These are phyloP conservation scores for Muschampia plurimacula DNA, from an alignment of 2,888 invertebrate species.

Conservation along the genomic window DNA sequence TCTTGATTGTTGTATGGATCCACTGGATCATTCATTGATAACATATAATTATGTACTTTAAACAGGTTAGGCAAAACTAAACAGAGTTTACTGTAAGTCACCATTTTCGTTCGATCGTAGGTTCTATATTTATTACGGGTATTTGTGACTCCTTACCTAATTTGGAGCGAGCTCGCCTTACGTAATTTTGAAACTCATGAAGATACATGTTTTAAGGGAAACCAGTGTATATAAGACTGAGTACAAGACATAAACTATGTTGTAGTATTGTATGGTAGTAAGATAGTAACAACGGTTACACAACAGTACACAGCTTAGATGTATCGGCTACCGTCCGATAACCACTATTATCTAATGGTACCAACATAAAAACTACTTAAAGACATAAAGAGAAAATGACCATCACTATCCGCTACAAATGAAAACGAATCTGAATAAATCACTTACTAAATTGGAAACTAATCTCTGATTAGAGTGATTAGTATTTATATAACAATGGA, in stretches of 20 bases:
- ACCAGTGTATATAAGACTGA: too few relatives aligned
- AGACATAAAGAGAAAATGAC: constrained; percentile 30
- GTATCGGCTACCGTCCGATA: constrained; percentile 54
- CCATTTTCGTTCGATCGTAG: too few relatives aligned
- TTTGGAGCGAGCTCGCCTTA: background rate
- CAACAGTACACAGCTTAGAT: constrained; percentile 48
- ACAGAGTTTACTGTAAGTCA: too few relatives aligned
- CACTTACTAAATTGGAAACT: constrained; percentile 19
- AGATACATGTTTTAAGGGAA: background rate
- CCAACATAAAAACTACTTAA: constrained; percentile 39
- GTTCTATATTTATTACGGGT: too few relatives aligned
- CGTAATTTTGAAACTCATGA: background rate
- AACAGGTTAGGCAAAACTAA: too few relatives aligned
- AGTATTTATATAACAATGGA: constrained; percentile 20
- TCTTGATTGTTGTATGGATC: too few relatives aligned
- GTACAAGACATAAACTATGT: constrained; percentile 5
- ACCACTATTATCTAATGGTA: constrained; percentile 56
- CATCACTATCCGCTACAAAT: constrained; percentile 18
- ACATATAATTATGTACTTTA: too few relatives aligned
- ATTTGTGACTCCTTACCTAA: too few relatives aligned
- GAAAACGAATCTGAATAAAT: constrained; percentile 21
- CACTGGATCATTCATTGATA: too few relatives aligned
- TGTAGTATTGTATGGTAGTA: constrained; percentile 24
- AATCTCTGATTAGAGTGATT: constrained; percentile 17
- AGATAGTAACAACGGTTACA: constrained; percentile 51